A percentile compares a stretch with the other conserved stretches of the same genome.
These are phyloP conservation scores for Cyprinodon brontotheroides DNA, from an alignment of 2,113 vertebrate genomes.

Conservation along the genomic window DNA sequence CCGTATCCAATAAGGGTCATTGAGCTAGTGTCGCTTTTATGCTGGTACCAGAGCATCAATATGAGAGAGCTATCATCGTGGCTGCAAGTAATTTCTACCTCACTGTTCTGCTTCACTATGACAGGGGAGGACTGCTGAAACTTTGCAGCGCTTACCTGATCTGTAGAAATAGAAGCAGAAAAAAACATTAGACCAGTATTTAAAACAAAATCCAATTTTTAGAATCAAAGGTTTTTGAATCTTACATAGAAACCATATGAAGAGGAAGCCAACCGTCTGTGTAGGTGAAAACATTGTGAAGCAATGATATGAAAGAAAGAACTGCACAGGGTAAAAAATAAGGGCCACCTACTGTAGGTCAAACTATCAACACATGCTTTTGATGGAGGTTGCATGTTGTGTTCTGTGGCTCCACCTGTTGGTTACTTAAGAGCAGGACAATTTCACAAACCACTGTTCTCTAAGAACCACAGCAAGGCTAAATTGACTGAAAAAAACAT, in stretches of 20 bases:
- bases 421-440: constrained; percentile 11
- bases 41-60: constrained; percentile 67
- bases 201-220: neutral
- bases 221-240: neutral
- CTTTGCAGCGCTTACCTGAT: constrained; percentile 13
- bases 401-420: constrained; percentile 53
- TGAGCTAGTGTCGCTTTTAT: neutral
- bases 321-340: neutral
- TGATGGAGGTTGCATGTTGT: neutral
- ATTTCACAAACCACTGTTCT: neutral
- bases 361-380: neutral
- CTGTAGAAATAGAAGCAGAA: constrained; percentile 32
- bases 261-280: constrained; percentile 16
- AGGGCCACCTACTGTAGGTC: constrained; percentile 1
- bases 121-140: constrained; percentile 38
- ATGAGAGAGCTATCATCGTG: constrained; percentile 9
- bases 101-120: neutral
- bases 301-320: neutral
- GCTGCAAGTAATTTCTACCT: constrained; percentile 47
- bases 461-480: neutral
- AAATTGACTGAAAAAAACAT: neutral
- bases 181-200: rapidly evolving
- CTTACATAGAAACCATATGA: constrained; percentile 50
- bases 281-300: constrained; percentile 31
- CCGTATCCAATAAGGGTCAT: constrained; percentile 65